Evolutionary conservation across 2,888 invertebrate species (phyloP).

Genomic region (Eupithecia insigniata): DNA sequence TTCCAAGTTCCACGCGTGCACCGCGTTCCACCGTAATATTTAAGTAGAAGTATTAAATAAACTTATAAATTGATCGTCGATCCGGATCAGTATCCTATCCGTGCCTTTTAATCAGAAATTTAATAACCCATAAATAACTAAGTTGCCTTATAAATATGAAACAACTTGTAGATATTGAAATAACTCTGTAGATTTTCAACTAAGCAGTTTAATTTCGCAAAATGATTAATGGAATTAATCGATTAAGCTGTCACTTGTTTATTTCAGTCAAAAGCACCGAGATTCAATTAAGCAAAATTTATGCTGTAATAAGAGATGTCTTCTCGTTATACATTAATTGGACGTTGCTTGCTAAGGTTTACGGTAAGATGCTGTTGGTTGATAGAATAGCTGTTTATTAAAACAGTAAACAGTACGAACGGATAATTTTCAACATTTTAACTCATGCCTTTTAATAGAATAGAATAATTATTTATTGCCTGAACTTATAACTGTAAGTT

Average conservation of each 20-base stretch:
- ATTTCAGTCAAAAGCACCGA: constrained; percentile 54
- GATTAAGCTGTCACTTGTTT: constrained; percentile 52
- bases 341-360: constrained; percentile 60
- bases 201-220: constrained; percentile 29
- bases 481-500: too few relatives aligned
- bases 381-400: constrained; percentile 50
- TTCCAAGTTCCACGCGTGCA: background rate
- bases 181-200: constrained; percentile 13
- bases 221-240: constrained; percentile 40
- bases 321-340: constrained; percentile 71
- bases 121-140: constrained; percentile 13
- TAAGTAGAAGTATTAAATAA: background rate
- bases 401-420: constrained; percentile 35
- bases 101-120: constrained; percentile 4
- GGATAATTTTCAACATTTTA: background rate
- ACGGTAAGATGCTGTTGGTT: constrained; percentile 60
- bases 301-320: constrained; percentile 65
- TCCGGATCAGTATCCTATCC: background rate
- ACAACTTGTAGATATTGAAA: constrained; percentile 12
- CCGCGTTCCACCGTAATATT: too few relatives aligned
- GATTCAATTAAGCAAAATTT: constrained; percentile 69
- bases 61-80: background rate
- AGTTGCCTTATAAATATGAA: constrained; percentile 12
- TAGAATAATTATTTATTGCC: too few relatives aligned
- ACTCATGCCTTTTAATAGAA: too few relatives aligned